Evolutionary conservation across 2,888 invertebrate genomes (phyloP), one percentile per base, ranked within the genome.

Genomic region (Pecten maximus): DNA sequence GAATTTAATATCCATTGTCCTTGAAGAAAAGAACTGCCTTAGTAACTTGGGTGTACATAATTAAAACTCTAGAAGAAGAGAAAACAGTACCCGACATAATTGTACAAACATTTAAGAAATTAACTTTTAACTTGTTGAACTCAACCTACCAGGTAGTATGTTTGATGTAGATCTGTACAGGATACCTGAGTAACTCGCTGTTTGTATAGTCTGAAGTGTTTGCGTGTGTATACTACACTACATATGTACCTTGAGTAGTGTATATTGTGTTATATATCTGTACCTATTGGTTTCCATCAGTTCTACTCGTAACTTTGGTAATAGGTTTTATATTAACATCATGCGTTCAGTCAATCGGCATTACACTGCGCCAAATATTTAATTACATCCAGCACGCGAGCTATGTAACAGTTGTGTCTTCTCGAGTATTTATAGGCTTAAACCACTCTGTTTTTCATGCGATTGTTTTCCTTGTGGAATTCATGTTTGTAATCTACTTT

Each of bases 341-440:
- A 74, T 74, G 35, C 74, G 15, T 74, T 74, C 74, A 74, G 74
- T 28, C 23, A 74, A 74, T 74, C 74, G 74, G 35, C 74, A 74
- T 74, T 74, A 74, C 35, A 28, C 74, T 74, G 74, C 8, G 74
- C 74, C 74, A 74, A 74, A 74, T 28, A 74, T 74, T 28, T 74
- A 74, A 74, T 74, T 28, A 35, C 15, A 74, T 35, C 74, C 74
- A 74, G 74, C 74, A 74, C 74, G 74, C 74, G 35, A 74, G 74
- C 74, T 74, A 4, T 74, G 74, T 74, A 74, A 74, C 74, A 74
- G 74, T 74, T 74, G 74, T 74, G 74, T 35, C 28, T 74, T 74
- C 74, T 35, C 74, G 74, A 35, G 74, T 74, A 74, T 74, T 28
- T 74, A 35, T 28, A 74, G 74, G 12, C 2, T 74, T 74, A 74